Evolutionary conservation across 2,797 vertebrate genomes (phyloP).

Genomic region (Crypturellus tataupa): DNA sequence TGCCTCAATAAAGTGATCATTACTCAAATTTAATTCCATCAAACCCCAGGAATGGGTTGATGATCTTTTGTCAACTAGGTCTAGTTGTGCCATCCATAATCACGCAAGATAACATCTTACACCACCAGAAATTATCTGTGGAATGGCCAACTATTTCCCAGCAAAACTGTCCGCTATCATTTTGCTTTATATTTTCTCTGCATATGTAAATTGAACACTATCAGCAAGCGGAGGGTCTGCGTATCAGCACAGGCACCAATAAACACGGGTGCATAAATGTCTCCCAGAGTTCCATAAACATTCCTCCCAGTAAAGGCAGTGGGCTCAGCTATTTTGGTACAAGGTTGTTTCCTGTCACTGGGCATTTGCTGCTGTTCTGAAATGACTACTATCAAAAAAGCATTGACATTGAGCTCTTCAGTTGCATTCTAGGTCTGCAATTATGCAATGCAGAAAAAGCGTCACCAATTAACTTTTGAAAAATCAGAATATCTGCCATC

Average conservation of each 20-base stretch:
- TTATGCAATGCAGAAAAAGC: neutral
- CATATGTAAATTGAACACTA: neutral
- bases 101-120: neutral
- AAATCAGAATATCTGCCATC: neutral
- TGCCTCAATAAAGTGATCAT: neutral
- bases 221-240: neutral
- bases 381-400: neutral
- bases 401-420: slow-evolving; percentile 50
- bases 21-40: neutral
- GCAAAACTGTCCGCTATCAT: neutral
- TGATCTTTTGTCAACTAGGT: neutral
- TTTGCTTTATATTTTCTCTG: neutral
- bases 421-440: neutral
- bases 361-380: neutral
- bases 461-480: neutral
- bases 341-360: neutral
- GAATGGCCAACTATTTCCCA: neutral
- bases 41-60: neutral
- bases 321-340: neutral
- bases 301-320: neutral
- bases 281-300: neutral
- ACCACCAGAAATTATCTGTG: neutral
- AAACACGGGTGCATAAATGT: neutral
- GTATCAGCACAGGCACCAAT: neutral
- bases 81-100: neutral